Evolutionary conservation across 1,140 invertebrate genomes (phyloP).

Genomic region (Colletes gigas): DNA sequence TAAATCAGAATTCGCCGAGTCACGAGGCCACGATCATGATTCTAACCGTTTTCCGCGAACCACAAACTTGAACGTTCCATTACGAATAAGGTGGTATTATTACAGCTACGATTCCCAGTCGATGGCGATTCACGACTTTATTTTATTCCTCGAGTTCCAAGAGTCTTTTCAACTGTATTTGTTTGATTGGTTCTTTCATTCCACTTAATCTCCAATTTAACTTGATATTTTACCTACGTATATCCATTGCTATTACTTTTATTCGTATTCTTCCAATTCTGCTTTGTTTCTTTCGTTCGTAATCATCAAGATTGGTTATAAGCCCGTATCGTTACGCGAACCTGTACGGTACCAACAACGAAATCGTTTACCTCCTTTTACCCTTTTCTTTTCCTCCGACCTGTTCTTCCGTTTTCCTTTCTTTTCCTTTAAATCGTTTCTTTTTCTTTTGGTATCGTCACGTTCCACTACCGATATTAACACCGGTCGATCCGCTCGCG

Average conservation of each 20-base stretch:
- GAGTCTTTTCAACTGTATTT: background rate
- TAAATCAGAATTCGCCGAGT: background rate
- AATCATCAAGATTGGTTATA: no score
- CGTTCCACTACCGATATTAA: conserved; percentile 68
- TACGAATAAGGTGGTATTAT: background rate
- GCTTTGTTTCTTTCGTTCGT: no score
- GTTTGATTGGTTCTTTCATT: no score
- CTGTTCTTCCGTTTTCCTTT: background rate
- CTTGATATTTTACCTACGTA: no score
- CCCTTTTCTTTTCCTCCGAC: background rate
- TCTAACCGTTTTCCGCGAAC: background rate
- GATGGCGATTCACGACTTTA: background rate
- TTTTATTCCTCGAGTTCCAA: background rate
- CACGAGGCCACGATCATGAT: background rate
- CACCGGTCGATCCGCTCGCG: conserved; percentile 55
- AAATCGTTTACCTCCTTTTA: conserved; percentile 3
- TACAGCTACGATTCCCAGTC: no score
- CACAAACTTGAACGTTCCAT: conserved; percentile 24
- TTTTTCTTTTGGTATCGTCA: conserved; percentile 55
- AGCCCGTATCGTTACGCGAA: no score
- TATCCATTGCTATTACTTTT: no score
- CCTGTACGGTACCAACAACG: no score
- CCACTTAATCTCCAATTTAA: no score
- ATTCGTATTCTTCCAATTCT: no score
- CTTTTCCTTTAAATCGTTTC: conserved; percentile 24